phyloP scores from a whole-genome alignment of 2,797 vertebrate species.

The Premnoplex brunnescens region DNA sequence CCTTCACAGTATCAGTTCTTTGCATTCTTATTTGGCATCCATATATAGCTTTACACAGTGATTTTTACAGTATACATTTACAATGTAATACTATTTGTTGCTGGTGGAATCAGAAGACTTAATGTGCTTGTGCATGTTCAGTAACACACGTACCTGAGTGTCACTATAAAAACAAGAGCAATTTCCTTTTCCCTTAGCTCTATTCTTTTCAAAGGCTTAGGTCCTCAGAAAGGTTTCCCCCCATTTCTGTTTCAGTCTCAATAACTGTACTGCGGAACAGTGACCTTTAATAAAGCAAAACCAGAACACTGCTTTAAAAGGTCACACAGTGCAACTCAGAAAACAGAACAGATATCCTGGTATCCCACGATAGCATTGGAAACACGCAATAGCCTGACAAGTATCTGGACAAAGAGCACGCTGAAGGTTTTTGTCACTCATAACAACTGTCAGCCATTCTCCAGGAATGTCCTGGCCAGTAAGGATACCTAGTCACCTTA shows the following conservation, averaged over 20 bases:
- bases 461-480: background rate
- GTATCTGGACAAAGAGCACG: background rate
- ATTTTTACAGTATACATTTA: background rate
- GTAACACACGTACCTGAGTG: background rate
- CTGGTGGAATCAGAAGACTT: background rate
- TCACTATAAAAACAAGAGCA: background rate
- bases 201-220: background rate
- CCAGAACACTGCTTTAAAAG: conserved; percentile 14
- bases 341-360: background rate
- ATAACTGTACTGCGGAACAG: background rate
- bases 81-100: background rate
- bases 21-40: background rate
- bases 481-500: background rate
- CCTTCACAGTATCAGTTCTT: background rate
- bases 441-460: background rate
- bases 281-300: conserved; percentile 23
- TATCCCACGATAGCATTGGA: background rate
- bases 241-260: background rate
- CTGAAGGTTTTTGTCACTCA: background rate
- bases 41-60: background rate
- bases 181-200: background rate
- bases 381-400: background rate
- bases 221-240: background rate
- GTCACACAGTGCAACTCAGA: background rate
- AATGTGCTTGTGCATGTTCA: background rate